Percentiles rank a stretch among this genome's conserved stretches.
Evolutionary conservation across 92 coral and sea anemone species (phyloP).

Genomic region (Chrysogorgia sp.): DNA sequence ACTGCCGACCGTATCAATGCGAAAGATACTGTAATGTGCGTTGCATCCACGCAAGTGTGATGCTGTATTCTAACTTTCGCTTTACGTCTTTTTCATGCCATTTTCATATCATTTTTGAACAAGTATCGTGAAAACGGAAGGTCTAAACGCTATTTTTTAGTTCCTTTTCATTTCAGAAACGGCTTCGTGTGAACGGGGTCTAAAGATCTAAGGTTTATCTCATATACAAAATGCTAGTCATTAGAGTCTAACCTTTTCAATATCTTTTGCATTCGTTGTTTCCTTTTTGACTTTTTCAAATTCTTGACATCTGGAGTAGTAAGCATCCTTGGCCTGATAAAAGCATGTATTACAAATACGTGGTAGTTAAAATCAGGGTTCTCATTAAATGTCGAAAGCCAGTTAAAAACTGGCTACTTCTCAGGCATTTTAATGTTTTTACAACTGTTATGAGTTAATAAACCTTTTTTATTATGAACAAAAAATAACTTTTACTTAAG

Average conservation of each 20-base stretch:
- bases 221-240: not conserved
- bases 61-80: too few species aligned
- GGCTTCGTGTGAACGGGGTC: not conserved
- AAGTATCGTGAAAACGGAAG: not conserved
- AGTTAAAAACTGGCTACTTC: too few species aligned
- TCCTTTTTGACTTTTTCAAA: conserved; percentile 82
- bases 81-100: too few species aligned
- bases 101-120: too few species aligned
- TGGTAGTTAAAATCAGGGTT: too few species aligned
- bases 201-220: not conserved
- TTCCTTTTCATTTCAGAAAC: too few species aligned
- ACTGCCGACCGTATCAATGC: too few species aligned
- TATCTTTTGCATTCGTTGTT: conserved; percentile 88
- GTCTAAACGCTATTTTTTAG: too few species aligned
- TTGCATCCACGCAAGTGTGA: too few species aligned
- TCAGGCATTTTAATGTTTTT: too few species aligned
- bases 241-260: conserved; percentile 83
- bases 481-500: not conserved
- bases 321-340: conserved; percentile 80
- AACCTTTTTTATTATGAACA: not conserved
- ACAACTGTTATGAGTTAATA: not conserved
- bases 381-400: too few species aligned
- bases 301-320: conserved; percentile 95
- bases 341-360: not conserved
- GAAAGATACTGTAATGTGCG: too few species aligned